These are phyloP conservation scores for Tetragonula carbonaria DNA, from an alignment of 2,888 invertebrate genomes.

Conservation along the genomic window DNA sequence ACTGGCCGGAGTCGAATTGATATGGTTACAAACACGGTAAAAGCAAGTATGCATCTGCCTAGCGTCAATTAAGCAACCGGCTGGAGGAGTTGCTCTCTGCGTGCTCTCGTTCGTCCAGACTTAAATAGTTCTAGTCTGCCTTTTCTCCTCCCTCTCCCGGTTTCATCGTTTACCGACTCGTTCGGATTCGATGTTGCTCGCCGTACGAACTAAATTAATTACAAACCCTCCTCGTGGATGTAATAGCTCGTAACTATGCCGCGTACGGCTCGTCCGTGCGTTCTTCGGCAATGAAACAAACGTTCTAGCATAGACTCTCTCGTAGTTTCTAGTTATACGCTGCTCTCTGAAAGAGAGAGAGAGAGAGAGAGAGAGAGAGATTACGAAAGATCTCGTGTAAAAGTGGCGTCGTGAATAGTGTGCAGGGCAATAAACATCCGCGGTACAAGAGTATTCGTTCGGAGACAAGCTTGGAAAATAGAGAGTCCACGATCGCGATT, in stretches of 20 bases:
- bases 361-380: not conserved
- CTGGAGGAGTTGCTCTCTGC: slow-evolving; percentile 54
- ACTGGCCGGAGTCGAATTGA: slow-evolving; percentile 75
- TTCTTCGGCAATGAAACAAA: not conserved
- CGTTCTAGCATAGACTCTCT: not conserved
- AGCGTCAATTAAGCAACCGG: slow-evolving; percentile 77
- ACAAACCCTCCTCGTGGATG: slow-evolving; percentile 11
- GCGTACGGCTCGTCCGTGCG: not conserved
- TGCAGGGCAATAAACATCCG: slow-evolving; percentile 22
- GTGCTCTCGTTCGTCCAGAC: slow-evolving; percentile 57
- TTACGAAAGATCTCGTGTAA: slow-evolving; percentile 15
- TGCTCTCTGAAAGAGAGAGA: too few relatives aligned
- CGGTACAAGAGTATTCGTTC: not conserved
- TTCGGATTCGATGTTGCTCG: slow-evolving; percentile 26
- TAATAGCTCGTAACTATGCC: slow-evolving; percentile 16
- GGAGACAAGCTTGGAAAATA: slow-evolving; percentile 22
- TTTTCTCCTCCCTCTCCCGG: slow-evolving; percentile 9
- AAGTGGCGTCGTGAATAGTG: slow-evolving; percentile 6
- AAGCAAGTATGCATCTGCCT: slow-evolving; percentile 77
- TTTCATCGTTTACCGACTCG: slow-evolving; percentile 26
- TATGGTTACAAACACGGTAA: slow-evolving; percentile 74
- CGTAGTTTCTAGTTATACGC: slow-evolving; percentile 19
- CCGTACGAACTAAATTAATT: slow-evolving; percentile 48
- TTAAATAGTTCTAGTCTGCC: slow-evolving; percentile 71
- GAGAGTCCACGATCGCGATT: not conserved